Evolutionary conservation across 1,140 invertebrate species (phyloP), one percentile per base, ranked within the genome.

Genomic region (Luehdorfia chinensis): DNA sequence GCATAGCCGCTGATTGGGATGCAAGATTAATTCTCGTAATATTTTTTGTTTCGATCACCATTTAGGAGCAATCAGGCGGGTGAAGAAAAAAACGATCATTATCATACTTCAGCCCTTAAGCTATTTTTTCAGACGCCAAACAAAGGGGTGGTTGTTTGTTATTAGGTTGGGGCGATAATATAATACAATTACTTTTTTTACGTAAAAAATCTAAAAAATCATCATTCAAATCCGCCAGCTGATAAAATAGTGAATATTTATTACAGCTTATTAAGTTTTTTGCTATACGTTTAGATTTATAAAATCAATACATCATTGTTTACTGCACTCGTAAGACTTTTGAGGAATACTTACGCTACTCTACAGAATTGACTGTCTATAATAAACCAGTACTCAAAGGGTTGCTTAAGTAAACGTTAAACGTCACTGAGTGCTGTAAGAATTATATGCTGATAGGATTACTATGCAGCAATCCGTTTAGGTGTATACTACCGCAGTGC

Each of bases 191-290:
- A 85, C 55, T 73, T 74, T 79, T 77, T 84, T 28, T 81, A 34
- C 39, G 28, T 49, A 66, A 79, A 77, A 81, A 75, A 63, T 39
- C 56, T 50, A 54, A 69, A 72, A 74, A 75, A 72, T 83, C 70
- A 84, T 84, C 81, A 85, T 85, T 85, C 77, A 85, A 85, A 80
- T 84, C 74, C 65, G 67, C 72, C 75, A 84, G 81, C 81, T 85
- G 81, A 80, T 61, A 62, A 70, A 74, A 70, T 70, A 48, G 41
- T 32, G 67, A 60, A 63, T 59, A 59, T 57, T 72, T 52, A 76
- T 81, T 71, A 73, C 61, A 59, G 58, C 51, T 67, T 72, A 64
- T 50, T 59, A 55, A 60, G 50, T 56, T 49, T 55, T 39, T 25
- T 47, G 5, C 27, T 23, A 25, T 16, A 6, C 2, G 1, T 9